Percentiles rank a stretch among this genome's conserved stretches.
Conservation (phyloP, 2,113 vertebrate species). For the Petrocephalus microphthalmus region DNA sequence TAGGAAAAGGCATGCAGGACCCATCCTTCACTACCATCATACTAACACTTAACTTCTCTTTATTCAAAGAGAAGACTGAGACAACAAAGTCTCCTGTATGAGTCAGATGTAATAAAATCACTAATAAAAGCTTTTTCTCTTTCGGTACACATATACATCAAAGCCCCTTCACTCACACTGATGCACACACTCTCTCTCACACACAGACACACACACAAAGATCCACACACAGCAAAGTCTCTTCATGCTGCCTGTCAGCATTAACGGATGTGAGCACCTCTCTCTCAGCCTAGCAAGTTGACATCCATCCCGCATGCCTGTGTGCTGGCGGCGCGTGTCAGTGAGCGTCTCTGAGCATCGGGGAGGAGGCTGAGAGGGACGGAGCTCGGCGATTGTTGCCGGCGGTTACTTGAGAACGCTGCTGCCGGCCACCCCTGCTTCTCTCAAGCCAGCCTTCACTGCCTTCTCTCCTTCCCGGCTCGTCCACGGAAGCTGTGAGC, state of each 20-base stretch:
- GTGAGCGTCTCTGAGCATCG: conserved; percentile 22
- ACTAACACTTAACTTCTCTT: neutral
- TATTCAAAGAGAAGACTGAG: neutral
- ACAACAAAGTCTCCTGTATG: neutral
- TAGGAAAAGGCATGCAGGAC: neutral
- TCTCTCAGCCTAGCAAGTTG: conserved; percentile 57
- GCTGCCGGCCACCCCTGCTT: conserved; percentile 53
- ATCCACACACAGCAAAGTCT: neutral
- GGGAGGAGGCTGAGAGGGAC: conserved; percentile 4
- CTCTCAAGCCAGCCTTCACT: conserved; percentile 49
- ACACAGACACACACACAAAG: neutral
- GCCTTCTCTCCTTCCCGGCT: conserved; percentile 48
- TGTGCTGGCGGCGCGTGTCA: neutral
- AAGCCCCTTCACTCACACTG: conserved; percentile 13
- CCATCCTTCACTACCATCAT: neutral
- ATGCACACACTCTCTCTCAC: neutral
- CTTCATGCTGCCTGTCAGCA: conserved; percentile 36
- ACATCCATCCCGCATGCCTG: conserved; percentile 47
- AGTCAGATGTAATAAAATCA: neutral
- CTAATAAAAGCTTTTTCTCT: neutral
- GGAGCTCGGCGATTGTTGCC: conserved; percentile 39
- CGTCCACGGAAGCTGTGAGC: conserved; percentile 51
- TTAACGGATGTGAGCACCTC: conserved; percentile 59
- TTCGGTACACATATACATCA: conserved; percentile 34
- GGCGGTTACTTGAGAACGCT: conserved; percentile 39